Conservation (phyloP, 2,797 vertebrate species). For the Alauda arvensis region DNA sequence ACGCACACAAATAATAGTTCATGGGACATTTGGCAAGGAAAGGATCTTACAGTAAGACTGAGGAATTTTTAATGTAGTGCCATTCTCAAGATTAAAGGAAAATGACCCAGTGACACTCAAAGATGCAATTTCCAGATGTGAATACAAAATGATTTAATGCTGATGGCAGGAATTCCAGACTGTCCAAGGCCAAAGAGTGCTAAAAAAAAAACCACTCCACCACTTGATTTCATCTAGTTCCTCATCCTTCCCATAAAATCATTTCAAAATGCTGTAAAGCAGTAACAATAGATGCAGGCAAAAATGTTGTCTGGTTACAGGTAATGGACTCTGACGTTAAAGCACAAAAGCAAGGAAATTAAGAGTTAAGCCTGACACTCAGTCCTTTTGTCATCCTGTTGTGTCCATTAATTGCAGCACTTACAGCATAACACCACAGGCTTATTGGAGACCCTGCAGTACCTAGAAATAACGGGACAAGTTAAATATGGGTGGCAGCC, state of each 20-base stretch:
- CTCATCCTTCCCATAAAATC: slow-evolving; percentile 23
- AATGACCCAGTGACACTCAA: slow-evolving; percentile 49
- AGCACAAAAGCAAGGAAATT: slow-evolving; percentile 43
- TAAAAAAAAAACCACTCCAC: slow-evolving; percentile 33
- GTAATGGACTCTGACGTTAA: slow-evolving; percentile 38
- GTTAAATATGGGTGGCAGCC: slow-evolving; percentile 19
- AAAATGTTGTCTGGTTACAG: slow-evolving; percentile 10
- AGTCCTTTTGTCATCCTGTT: slow-evolving; percentile 43
- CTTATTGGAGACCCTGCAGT: slow-evolving; percentile 24
- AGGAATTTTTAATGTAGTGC: slow-evolving; percentile 62
- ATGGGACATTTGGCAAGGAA: slow-evolving; percentile 56
- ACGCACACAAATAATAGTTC: slow-evolving; percentile 54
- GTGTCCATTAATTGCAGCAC: slow-evolving; percentile 34
- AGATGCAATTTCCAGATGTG: slow-evolving; percentile 64
- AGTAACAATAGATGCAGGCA: not conserved
- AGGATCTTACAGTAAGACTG: slow-evolving; percentile 47
- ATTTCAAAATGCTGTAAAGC: slow-evolving; percentile 32
- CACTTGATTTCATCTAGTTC: slow-evolving; percentile 25
- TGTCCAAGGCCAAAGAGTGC: slow-evolving; percentile 29
- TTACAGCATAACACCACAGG: slow-evolving; percentile 6
- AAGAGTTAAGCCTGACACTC: slow-evolving; percentile 45
- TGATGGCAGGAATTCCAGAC: slow-evolving; percentile 56
- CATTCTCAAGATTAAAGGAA: slow-evolving; percentile 60
- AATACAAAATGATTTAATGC: slow-evolving; percentile 54
- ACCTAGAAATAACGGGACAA: slow-evolving; percentile 15